phyloP scores from a whole-genome alignment of 1,140 invertebrate genomes.

The Zaprionus camerounensis region DNA sequence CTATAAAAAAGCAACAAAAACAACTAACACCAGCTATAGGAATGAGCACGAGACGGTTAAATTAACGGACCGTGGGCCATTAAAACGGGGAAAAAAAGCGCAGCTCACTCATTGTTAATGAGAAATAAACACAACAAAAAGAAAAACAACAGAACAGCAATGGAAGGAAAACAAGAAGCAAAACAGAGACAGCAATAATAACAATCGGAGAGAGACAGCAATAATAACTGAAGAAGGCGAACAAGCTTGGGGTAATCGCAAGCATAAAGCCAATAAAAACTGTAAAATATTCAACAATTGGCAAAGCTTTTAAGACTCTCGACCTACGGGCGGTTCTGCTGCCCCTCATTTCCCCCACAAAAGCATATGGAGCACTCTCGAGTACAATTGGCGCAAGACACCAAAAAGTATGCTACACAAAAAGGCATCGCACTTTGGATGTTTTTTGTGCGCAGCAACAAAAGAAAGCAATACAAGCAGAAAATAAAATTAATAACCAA shows the following conservation, averaged over 20 bases:
- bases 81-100: slow-evolving; percentile 66
- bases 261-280: slow-evolving; percentile 75
- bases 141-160: slow-evolving; percentile 1
- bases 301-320: slow-evolving; percentile 70
- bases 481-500: slow-evolving; percentile 30
- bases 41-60: slow-evolving; percentile 68
- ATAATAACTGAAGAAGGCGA: slow-evolving; percentile 18
- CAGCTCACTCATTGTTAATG: slow-evolving; percentile 70
- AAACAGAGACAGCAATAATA: slow-evolving; percentile 15
- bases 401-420: slow-evolving; percentile 34
- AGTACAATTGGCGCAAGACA: slow-evolving; percentile 29
- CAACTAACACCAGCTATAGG: slow-evolving; percentile 31
- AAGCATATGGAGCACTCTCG: slow-evolving; percentile 16
- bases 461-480: slow-evolving; percentile 1
- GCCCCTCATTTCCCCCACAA: not conserved
- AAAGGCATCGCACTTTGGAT: slow-evolving; percentile 29
- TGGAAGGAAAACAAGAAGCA: slow-evolving; percentile 16
- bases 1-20: slow-evolving; percentile 34
- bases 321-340: slow-evolving; percentile 5
- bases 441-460: slow-evolving; percentile 16
- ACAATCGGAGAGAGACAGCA: slow-evolving; percentile 19
- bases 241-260: slow-evolving; percentile 58
- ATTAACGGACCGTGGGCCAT: slow-evolving; percentile 72
- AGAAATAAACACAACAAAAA: slow-evolving; percentile 65
- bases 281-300: slow-evolving; percentile 80